These are phyloP conservation scores for Cryptus viduatorius DNA, from an alignment of 2,888 invertebrate species.

Conservation along the genomic window DNA sequence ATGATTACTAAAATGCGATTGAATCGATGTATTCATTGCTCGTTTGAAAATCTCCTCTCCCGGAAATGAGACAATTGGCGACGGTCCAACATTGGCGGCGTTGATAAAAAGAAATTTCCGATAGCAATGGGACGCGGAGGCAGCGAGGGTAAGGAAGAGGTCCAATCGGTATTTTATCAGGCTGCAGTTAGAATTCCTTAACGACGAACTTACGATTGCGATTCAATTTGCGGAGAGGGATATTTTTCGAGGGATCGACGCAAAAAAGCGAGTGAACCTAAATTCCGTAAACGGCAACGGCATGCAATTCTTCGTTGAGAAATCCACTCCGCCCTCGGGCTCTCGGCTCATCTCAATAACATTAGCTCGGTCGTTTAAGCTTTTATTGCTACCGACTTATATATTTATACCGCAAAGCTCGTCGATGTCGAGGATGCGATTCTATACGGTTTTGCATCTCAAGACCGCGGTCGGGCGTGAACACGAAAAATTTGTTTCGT, in stretches of 20 bases:
- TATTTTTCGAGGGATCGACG: conserved; percentile 51
- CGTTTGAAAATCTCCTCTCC: conserved; percentile 42
- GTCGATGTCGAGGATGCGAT: conserved; percentile 23
- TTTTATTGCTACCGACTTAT: conserved; percentile 77
- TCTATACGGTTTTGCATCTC: conserved; percentile 35
- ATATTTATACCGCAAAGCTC: conserved; percentile 72
- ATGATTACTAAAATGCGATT: conserved; percentile 30
- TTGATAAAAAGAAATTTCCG: conserved; percentile 52
- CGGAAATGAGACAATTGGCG: conserved; percentile 58
- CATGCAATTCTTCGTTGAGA: conserved; percentile 77
- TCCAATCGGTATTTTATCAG: conserved; percentile 74
- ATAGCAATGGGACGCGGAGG: conserved; percentile 33
- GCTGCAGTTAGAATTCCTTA: conserved; percentile 76
- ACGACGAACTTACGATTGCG: conserved; percentile 71
- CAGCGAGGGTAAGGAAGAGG: conserved; percentile 42
- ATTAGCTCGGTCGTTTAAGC: conserved; percentile 81
- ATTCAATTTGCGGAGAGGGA: conserved; percentile 75
- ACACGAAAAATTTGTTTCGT: background rate
- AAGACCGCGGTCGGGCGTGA: background rate
- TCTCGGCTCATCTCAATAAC: conserved; percentile 82
- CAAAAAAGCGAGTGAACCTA: conserved; percentile 67
- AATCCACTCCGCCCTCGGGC: conserved; percentile 77
- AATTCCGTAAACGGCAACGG: conserved; percentile 78
- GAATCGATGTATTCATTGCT: conserved; percentile 58
- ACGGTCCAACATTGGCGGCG: conserved; percentile 45